Base-by-base conservation (phyloP, 2,797 vertebrate species). In the Pristis pectinata region DNA sequence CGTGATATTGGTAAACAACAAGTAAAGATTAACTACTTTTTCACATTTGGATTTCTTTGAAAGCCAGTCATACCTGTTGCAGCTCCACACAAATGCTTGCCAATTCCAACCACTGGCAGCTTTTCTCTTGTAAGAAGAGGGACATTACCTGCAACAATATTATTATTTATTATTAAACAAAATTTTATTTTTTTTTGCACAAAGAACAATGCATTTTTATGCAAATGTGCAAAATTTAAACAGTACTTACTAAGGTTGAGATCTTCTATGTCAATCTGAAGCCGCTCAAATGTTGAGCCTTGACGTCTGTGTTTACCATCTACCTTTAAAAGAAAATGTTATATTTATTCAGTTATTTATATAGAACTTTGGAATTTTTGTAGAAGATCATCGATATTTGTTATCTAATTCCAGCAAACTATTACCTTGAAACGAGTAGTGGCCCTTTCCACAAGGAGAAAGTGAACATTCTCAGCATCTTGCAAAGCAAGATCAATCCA, bases 211-310 rank as follows among this genome's bases (percentile, higher is more conserved):
- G 34, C 15, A 15, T 61, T 30, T 49, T 59, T 13, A 4, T 93
- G 92, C 22, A 95, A 22, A 74, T 13, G 8, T 89, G 49, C 27
- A 80, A 70, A 61, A 89, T 67, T 19, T n/a, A 37, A 49, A 89
- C 3, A 70, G 93, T 70, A 97, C 98, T 98, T 97, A 99, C 99
- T 97, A 96, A 99, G 96, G 96, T 98, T 98, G 95, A 99, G 97
- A 95, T 99, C 98, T 13, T 99, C 98, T 95, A 99, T 99, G 96
- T 99, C 99, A 94, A 99, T 98, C 95, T 98, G 98, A 96, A 99
- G 98, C 95, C 99, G 98, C 95, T 99, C 97, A 96, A 99, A 99
- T 30, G 96, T 0, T 5, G 97, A 97, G 41, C 97, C 96, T 94
- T 89, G 96, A 76, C 97, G 97, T 96, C 97, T 98, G 96, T 99